These are phyloP conservation scores for Ametastegia equiseti DNA, from an alignment of 2,888 invertebrate genomes.

Conservation along the genomic window DNA sequence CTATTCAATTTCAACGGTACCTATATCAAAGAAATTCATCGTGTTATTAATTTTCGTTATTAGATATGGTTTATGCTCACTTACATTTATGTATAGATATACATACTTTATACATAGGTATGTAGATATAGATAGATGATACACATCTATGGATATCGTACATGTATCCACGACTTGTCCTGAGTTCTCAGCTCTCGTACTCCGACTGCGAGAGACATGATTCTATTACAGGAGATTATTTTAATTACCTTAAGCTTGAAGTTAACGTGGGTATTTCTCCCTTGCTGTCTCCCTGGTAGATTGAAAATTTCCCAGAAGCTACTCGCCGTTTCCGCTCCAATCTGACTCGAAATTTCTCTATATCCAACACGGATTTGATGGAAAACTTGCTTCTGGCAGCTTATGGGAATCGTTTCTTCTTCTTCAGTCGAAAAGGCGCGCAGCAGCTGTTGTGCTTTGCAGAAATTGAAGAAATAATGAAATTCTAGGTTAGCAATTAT, in stretches of 20 bases:
- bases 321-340: background rate
- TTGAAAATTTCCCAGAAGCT: slow-evolving; percentile 22
- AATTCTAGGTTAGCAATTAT: too few relatives aligned
- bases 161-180: background rate
- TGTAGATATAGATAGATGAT: background rate
- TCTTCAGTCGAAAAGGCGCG: background rate
- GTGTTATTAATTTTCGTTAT: slow-evolving; percentile 38
- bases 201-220: slow-evolving; percentile 19
- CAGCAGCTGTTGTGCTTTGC: background rate
- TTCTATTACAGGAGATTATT: slow-evolving; percentile 44
- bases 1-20: slow-evolving; percentile 33
- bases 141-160: background rate
- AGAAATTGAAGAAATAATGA: background rate
- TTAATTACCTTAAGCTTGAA: slow-evolving; percentile 38
- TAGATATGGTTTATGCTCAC: too few relatives aligned
- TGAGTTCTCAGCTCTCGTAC: too few relatives aligned
- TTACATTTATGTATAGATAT: too few relatives aligned
- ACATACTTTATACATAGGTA: background rate
- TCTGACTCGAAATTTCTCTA: background rate
- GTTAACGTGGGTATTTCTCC: slow-evolving; percentile 21
- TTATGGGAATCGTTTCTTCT: background rate
- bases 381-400: background rate
- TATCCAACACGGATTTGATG: background rate
- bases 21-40: slow-evolving; percentile 28
- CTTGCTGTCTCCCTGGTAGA: background rate